Conservation (phyloP, 2,797 vertebrate species). For the Sebastes oblongus region DNA sequence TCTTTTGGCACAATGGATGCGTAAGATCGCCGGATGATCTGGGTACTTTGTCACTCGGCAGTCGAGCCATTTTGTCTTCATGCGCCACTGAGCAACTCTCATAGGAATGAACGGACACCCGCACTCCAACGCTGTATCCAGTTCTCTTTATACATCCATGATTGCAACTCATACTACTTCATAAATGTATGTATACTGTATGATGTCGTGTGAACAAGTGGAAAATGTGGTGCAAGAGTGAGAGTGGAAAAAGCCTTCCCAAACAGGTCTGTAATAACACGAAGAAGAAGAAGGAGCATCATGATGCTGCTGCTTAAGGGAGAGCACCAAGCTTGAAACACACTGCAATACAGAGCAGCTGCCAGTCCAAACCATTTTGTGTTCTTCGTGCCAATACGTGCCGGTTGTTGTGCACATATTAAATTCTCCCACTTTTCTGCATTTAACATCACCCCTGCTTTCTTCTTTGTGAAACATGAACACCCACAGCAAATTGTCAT, state of each 20-base stretch:
- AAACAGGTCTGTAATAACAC: neutral
- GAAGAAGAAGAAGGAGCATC: too few species aligned
- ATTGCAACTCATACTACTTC: too few species aligned
- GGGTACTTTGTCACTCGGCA: too few species aligned
- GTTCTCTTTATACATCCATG: too few species aligned
- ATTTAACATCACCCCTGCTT: neutral
- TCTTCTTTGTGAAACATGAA: neutral
- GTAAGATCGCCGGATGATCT: accelerated
- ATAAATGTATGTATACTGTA: too few species aligned
- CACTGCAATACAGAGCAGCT: neutral
- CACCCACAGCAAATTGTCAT: neutral
- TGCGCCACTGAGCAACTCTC: too few species aligned
- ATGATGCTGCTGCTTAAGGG: neutral
- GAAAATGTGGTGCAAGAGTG: accelerated
- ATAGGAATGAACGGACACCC: too few species aligned
- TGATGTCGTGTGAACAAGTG: too few species aligned
- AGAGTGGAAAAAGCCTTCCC: neutral
- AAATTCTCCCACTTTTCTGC: neutral
- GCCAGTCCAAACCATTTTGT: neutral
- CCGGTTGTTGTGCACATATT: neutral
- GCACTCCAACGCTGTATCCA: too few species aligned
- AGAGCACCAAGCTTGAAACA: neutral
- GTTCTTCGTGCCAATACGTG: neutral
- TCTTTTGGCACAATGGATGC: too few species aligned
- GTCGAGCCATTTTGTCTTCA: too few species aligned